Percentiles rank a stretch among this genome's conserved stretches.
phyloP scores from a whole-genome alignment of 2,113 vertebrate species.

The Xerus inauris region DNA sequence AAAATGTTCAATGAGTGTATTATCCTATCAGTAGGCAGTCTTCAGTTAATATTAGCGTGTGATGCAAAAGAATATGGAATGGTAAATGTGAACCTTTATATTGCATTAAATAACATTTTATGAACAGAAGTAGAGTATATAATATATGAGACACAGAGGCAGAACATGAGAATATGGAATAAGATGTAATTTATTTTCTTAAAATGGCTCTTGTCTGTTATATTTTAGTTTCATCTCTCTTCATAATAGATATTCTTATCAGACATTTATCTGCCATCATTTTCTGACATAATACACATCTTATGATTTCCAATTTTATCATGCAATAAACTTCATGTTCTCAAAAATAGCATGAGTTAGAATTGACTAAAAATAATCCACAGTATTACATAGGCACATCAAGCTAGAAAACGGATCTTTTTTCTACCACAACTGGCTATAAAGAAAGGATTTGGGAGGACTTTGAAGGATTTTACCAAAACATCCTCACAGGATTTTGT shows the following conservation, averaged over 20 bases:
- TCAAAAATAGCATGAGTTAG: constrained; percentile 70
- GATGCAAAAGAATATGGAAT: constrained; percentile 63
- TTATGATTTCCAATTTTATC: constrained; percentile 78
- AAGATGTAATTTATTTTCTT: constrained; percentile 75
- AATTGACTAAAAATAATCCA: constrained; percentile 66
- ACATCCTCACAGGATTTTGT: not conserved
- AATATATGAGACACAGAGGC: constrained; percentile 18
- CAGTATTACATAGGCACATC: constrained; percentile 62
- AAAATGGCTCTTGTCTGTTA: constrained; percentile 67
- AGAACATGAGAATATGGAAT: constrained; percentile 43
- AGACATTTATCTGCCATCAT: constrained; percentile 75
- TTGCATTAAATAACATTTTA: constrained; percentile 70
- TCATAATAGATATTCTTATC: constrained; percentile 77
- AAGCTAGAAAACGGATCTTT: constrained; percentile 47
- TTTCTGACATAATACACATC: constrained; percentile 62
- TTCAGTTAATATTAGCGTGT: constrained; percentile 40
- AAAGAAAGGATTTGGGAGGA: constrained; percentile 45
- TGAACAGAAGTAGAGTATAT: constrained; percentile 59
- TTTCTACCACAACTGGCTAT: not conserved
- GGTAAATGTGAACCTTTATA: constrained; percentile 55
- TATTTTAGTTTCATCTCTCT: constrained; percentile 56
- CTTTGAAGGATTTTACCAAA: constrained; percentile 45
- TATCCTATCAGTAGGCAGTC: not conserved
- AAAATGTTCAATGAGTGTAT: constrained; percentile 13
- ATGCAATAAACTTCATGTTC: constrained; percentile 75